Evolutionary conservation across 2,797 vertebrate species (phyloP), one percentile per base, ranked within the genome.

Genomic region (Melanotaenia maccullochi): DNA sequence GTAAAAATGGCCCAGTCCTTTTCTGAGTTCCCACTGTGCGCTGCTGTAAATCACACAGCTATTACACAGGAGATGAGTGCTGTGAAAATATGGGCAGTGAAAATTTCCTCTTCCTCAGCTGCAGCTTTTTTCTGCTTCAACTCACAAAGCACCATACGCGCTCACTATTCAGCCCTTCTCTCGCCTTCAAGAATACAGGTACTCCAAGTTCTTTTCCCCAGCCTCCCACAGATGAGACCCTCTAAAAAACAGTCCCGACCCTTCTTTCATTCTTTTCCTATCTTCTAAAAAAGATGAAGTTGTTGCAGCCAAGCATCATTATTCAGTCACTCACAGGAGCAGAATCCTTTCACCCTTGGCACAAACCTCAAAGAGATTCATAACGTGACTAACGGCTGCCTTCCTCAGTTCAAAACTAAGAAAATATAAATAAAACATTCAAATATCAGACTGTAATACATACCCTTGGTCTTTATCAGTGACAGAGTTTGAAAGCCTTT

Each of bases 1-100:
- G 38, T 68, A 78, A 71, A 49, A 83, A 78, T 18, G 67, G 25
- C 74, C 62, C 0, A 2, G 66, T 56, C 20, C 33, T 30, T 65
- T 8, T 6, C 60, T 14, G 55, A 70, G 61, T 66, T 78, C 82
- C 72, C 7, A 11, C 44, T 59, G 77, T 74, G 79, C 52, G 20
- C 73, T 76, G 71, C 47, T 76, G 81, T 80, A 85, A 89, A 88
- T 89, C 61, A 78, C 65, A 49, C 74, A 81, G 73, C 81, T 78
- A 86, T 89, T 84, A 87, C 73, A 81, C 1, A 24, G 62, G 35
- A 71, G 73, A 82, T 76, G 79, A 82, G 70, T 36, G 60, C 71
- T 52, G 49, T 8, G 60, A 62, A 84, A 77, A 85, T 75, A 80
- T 28, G 61, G 67, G 30, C 62, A 60, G 8, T 28, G 57, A 54